Conservation (phyloP, 2,888 invertebrate genomes). For the Balanococcus diminutus region DNA sequence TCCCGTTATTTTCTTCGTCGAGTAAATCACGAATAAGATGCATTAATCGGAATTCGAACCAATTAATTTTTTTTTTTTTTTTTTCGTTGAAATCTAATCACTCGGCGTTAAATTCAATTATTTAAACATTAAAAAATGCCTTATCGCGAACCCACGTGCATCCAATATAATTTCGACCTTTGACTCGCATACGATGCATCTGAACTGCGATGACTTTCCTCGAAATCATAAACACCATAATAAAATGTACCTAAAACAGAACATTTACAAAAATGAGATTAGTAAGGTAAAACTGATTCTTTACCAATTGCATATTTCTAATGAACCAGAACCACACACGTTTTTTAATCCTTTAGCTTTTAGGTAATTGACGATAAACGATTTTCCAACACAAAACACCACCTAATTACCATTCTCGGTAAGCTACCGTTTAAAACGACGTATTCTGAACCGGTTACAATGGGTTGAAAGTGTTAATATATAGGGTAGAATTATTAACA, state of each 20-base stretch:
- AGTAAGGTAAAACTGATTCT: neutral
- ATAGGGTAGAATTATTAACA: constrained; percentile 28
- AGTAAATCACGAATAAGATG: neutral
- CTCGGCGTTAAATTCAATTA: neutral
- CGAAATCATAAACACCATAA: too few species aligned
- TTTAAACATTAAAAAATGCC: neutral
- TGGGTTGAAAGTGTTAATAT: neutral
- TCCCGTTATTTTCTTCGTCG: neutral
- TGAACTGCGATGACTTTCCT: neutral
- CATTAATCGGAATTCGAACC: neutral
- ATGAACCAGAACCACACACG: neutral
- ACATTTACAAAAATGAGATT: neutral
- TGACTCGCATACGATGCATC: neutral
- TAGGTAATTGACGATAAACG: neutral
- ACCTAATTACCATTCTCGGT: neutral
- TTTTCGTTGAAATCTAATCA: neutral
- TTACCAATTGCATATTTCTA: neutral
- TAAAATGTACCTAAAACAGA: neutral
- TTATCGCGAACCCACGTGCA: neutral
- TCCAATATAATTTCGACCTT: neutral
- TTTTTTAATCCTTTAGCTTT: neutral
- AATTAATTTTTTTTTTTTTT: neutral
- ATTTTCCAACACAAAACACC: neutral
- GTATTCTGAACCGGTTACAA: constrained; percentile 2
- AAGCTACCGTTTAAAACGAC: neutral